Evolutionary conservation across 2,888 invertebrate species (phyloP), one percentile per base, ranked within the genome.

Genomic region (Orthosia gracilis): DNA sequence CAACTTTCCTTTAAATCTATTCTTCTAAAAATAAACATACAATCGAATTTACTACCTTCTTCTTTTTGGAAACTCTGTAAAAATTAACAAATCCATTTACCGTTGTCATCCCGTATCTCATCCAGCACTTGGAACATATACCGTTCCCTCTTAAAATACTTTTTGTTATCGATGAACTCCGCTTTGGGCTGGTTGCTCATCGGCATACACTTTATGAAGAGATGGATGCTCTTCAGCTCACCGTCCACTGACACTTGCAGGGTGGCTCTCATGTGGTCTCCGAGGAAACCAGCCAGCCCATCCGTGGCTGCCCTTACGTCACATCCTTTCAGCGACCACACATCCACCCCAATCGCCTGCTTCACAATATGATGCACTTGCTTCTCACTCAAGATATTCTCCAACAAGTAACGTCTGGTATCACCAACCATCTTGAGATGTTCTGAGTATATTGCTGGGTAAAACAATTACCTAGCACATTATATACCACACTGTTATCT

Each of bases 161-260:
- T 85, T 58, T 88, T 84, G 5, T 87, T 85, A 0, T 88, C 70
- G 2, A 96, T 94, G 66, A 93, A 93, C 1, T 92, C 89, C 0
- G 92, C 92, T 78, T 96, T 96, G 2, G 92, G 92, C 64, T 90
- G 83, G 73, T 96, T 95, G 7, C 58, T 73, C 3, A 83, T 59
- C 18, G 96, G 95, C 15, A 95, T 47, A 15, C 89, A 85, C 83
- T 95, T 96, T n/a, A 95, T 85, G 68, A 96, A 96, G 23, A 96
- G 80, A 3, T 88, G 81, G 9, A 94, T 81, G 49, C 85, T 66
- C 64, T 84, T 82, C 12, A 80, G 49, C 0, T 78, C n/a, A 0
- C 85, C 91, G 2, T 78, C 75, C 1, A 85, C 80, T 47, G 83
- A 76, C 18, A 94, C 90, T 11, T 85, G 78, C 1, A 96, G 73